phyloP scores from a whole-genome alignment of 1,140 invertebrate species.

The Zaprionus ornatus region DNA sequence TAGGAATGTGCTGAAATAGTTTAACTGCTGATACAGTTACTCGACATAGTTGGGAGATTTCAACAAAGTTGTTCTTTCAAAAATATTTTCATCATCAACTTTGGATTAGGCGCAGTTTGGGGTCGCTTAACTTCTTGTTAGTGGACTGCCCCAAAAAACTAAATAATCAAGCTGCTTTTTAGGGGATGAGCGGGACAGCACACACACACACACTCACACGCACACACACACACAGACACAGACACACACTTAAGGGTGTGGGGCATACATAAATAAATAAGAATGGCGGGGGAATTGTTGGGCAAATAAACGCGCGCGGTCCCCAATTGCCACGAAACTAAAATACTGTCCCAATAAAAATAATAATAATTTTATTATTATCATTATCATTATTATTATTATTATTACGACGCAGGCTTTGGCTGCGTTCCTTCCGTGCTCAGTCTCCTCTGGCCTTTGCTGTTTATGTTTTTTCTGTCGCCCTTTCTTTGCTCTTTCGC shows the following conservation, averaged over 20 bases:
- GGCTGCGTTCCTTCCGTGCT: background rate
- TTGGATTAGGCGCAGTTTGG: constrained; percentile 1
- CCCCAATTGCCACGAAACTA: constrained; percentile 70
- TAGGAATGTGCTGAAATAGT: background rate
- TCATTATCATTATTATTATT: constrained; percentile 37
- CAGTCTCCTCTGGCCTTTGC: background rate
- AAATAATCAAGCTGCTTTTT: background rate
- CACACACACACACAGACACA: background rate
- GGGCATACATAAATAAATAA: constrained; percentile 2
- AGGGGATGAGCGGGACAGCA: background rate
- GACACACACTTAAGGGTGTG: background rate
- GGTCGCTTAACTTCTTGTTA: constrained; percentile 1
- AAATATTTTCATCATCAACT: background rate
- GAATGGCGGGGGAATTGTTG: constrained; percentile 37
- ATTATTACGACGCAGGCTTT: constrained; percentile 51
- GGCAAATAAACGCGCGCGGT: constrained; percentile 65
- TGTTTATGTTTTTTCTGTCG: constrained; percentile 16
- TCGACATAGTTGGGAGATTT: background rate
- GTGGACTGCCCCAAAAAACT: background rate
- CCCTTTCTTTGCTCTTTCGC: constrained; percentile 16
- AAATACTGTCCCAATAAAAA: constrained; percentile 71
- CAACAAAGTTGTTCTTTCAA: background rate
- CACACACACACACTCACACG: background rate
- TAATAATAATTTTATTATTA: constrained; percentile 39
- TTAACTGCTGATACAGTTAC: background rate